A percentile compares a stretch with the other conserved stretches of the same genome.
Evolutionary conservation across 2,113 vertebrate species (phyloP).

Genomic region (Artemisiospiza belli): DNA sequence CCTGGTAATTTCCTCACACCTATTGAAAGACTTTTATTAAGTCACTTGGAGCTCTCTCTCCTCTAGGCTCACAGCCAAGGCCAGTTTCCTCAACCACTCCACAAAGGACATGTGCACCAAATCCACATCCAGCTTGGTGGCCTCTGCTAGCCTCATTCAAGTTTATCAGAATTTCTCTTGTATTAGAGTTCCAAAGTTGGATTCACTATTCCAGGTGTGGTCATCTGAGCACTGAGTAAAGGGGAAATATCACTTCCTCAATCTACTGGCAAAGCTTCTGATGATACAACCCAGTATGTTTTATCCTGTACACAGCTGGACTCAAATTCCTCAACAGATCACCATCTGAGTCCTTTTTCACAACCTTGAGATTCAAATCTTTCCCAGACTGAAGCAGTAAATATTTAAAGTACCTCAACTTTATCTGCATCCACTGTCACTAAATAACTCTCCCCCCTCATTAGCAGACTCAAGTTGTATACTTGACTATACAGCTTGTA

Average conservation of each 20-base stretch:
- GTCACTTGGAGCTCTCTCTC: background rate
- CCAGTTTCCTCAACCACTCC: background rate
- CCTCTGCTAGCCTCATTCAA: background rate
- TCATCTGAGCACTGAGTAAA: background rate
- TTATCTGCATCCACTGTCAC: background rate
- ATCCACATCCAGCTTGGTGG: background rate
- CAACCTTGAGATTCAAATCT: background rate
- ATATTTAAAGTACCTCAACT: background rate
- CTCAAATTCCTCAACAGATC: background rate
- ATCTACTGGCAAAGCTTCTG: background rate
- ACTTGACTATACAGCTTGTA: too few species aligned
- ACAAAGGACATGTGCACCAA: background rate
- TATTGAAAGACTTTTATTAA: background rate
- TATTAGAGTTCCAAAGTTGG: background rate
- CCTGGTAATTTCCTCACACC: background rate
- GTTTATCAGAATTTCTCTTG: background rate
- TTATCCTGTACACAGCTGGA: background rate
- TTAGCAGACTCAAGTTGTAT: background rate
- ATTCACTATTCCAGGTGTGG: background rate
- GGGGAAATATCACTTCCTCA: background rate
- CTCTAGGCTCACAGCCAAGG: background rate
- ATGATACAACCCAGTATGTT: background rate
- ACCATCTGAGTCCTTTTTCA: background rate
- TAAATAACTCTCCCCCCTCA: background rate
- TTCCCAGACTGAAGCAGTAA: background rate